Evolutionary conservation across 2,797 vertebrate genomes (phyloP).

Genomic region (Cetoscarus ocellatus): DNA sequence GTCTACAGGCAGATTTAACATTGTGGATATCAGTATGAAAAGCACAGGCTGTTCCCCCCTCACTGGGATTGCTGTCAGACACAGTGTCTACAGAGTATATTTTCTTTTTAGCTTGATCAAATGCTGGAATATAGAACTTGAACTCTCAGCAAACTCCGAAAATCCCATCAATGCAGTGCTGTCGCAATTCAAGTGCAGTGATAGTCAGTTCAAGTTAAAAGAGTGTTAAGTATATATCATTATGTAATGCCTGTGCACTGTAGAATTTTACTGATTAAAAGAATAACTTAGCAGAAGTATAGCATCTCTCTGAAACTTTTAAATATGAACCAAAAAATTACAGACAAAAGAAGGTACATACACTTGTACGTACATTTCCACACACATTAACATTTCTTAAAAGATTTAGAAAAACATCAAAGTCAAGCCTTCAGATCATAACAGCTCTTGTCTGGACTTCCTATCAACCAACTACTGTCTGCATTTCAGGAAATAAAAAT

Average conservation of each 20-base stretch:
- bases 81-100: constrained; percentile 9
- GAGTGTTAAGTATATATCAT: constrained; percentile 13
- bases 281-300: background rate
- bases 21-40: constrained; percentile 32
- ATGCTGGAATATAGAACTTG: constrained; percentile 37
- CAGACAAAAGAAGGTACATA: background rate
- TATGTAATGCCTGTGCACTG: constrained; percentile 6
- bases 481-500: constrained; percentile 23
- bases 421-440: constrained; percentile 23
- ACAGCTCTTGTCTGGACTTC: background rate
- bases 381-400: background rate
- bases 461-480: constrained; percentile 10
- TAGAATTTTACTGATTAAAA: constrained; percentile 27
- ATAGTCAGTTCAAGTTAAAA: constrained; percentile 33
- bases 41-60: constrained; percentile 31
- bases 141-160: constrained; percentile 35
- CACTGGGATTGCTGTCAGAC: constrained; percentile 27
- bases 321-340: background rate
- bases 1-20: constrained; percentile 30
- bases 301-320: background rate
- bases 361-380: background rate
- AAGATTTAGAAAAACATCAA: constrained; percentile 23
- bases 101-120: constrained; percentile 38
- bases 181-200: constrained; percentile 28
- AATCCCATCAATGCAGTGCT: constrained; percentile 13